Conservation (phyloP, 2,888 invertebrate genomes). For the Epinotia ramella region DNA sequence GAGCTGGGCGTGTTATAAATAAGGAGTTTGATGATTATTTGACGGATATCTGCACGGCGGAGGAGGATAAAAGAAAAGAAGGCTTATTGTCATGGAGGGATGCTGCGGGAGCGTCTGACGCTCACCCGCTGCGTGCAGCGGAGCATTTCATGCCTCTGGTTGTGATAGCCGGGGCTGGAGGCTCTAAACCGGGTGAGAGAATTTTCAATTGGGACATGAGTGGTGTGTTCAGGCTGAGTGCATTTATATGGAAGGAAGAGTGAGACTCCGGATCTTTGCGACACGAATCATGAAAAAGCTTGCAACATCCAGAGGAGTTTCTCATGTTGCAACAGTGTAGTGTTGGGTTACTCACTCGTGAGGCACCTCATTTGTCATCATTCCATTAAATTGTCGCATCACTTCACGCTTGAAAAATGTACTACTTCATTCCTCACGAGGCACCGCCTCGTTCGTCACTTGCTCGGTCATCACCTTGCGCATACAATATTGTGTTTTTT, state of each 20-base stretch:
- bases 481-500: too few relatives aligned
- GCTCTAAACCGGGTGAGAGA: constrained; percentile 64
- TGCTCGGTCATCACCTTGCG: too few relatives aligned
- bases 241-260: constrained; percentile 75
- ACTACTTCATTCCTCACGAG: too few relatives aligned
- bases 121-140: constrained; percentile 73
- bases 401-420: too few relatives aligned
- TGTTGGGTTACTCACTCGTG: too few relatives aligned
- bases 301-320: too few relatives aligned
- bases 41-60: constrained; percentile 68
- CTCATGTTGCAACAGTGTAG: too few relatives aligned
- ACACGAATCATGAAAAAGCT: too few relatives aligned
- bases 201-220: constrained; percentile 80
- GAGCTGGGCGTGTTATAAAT: constrained; percentile 64
- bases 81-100: constrained; percentile 68
- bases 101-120: constrained; percentile 70
- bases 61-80: constrained; percentile 62
- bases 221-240: constrained; percentile 71
- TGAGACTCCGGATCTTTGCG: constrained; percentile 46
- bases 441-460: too few relatives aligned
- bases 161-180: constrained; percentile 76
- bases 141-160: constrained; percentile 80
- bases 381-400: too few relatives aligned
- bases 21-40: constrained; percentile 75
- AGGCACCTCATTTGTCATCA: too few relatives aligned